Evolutionary conservation across 2,113 vertebrate genomes (phyloP).

Genomic region (Agapornis roseicollis): DNA sequence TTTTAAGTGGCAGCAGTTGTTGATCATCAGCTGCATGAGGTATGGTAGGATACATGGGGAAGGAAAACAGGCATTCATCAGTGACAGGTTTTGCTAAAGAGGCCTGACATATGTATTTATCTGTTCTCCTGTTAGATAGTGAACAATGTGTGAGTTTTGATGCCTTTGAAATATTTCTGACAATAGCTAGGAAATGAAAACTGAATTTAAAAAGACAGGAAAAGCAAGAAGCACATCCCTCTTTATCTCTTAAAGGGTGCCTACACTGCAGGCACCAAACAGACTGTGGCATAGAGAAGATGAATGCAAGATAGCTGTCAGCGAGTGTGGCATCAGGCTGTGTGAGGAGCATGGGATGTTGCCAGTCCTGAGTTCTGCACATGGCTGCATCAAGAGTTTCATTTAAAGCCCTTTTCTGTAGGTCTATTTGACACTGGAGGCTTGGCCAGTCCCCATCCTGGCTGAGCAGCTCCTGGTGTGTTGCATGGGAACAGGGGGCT

Average conservation of each 20-base stretch:
- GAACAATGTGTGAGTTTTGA: background rate
- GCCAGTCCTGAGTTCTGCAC: background rate
- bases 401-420: background rate
- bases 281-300: background rate
- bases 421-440: background rate
- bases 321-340: background rate
- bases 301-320: background rate
- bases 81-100: slow-evolving; percentile 3
- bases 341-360: background rate
- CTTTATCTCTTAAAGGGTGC: background rate
- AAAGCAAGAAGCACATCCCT: background rate
- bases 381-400: background rate
- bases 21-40: slow-evolving; percentile 17
- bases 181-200: background rate
- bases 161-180: slow-evolving; percentile 9
- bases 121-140: background rate
- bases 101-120: slow-evolving; percentile 25
- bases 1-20: slow-evolving; percentile 8
- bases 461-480: background rate
- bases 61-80: background rate
- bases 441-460: rapidly evolving
- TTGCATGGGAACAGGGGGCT: rapidly evolving
- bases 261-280: background rate
- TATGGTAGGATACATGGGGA: background rate
- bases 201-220: background rate